These are phyloP conservation scores for Cromileptes altivelis DNA, from an alignment of 2,113 vertebrate genomes.

Conservation along the genomic window DNA sequence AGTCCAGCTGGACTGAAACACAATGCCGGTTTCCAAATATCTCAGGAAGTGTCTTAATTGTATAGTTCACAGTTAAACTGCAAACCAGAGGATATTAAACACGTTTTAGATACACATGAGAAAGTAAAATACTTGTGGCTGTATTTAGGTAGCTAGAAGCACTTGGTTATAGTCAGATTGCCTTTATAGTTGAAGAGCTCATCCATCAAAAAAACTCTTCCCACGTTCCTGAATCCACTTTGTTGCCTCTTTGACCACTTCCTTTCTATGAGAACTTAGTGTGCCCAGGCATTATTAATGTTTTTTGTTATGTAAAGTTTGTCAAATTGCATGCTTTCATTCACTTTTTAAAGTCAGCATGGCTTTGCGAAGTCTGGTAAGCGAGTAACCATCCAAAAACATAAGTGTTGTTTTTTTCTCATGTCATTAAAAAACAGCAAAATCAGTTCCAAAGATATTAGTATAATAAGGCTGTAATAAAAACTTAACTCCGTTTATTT, in stretches of 20 bases:
- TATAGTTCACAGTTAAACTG: background rate
- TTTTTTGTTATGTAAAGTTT: background rate
- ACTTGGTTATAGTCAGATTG: constrained; percentile 53
- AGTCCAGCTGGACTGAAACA: background rate
- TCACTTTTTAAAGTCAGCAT: background rate
- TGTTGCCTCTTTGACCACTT: background rate
- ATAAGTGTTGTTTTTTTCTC: too few species aligned
- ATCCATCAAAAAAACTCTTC: constrained; percentile 16
- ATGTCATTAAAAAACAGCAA: too few species aligned
- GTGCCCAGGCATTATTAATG: background rate
- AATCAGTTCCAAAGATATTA: too few species aligned
- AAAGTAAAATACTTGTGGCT: constrained; percentile 10
- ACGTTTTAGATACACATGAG: background rate
- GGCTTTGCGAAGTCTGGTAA: background rate
- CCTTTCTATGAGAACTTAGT: background rate
- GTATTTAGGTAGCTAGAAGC: constrained; percentile 59
- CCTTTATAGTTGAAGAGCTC: constrained; percentile 56
- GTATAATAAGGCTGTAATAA: too few species aligned
- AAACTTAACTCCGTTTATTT: too few species aligned
- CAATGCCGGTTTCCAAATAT: background rate
- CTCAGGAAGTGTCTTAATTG: background rate
- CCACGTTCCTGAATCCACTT: background rate
- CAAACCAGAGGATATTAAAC: background rate
- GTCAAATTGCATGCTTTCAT: background rate
- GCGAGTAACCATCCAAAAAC: too few species aligned